Percentiles rank a stretch among this genome's conserved stretches.
Evolutionary conservation across 2,113 vertebrate species (phyloP).

Genomic region (Micronycteris hirsuta): DNA sequence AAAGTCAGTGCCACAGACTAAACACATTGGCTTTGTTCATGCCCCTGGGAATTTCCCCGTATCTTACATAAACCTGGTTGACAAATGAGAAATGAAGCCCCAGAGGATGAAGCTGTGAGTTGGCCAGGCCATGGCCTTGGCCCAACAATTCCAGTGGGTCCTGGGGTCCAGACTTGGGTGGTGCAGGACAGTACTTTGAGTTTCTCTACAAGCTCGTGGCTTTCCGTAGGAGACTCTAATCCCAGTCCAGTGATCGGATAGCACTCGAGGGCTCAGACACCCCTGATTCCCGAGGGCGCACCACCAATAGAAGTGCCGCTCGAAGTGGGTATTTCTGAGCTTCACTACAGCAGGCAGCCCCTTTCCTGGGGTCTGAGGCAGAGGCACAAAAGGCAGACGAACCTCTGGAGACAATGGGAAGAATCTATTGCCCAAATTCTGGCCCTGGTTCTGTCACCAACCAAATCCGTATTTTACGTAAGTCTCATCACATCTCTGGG

Average conservation of each 20-base stretch:
- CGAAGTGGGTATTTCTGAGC: neutral
- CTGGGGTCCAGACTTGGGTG: neutral
- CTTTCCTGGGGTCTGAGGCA: neutral
- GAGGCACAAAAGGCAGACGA: neutral
- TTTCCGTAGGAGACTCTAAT: neutral
- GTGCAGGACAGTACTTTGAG: neutral
- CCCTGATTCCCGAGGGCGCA: neutral
- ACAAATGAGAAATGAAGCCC: neutral
- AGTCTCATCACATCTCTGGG: neutral
- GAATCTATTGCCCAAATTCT: neutral
- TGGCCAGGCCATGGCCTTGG: neutral
- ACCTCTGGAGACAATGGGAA: neutral
- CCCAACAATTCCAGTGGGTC: neutral
- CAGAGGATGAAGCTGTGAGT: neutral
- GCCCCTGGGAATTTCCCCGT: neutral
- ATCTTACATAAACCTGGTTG: neutral
- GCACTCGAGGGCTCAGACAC: neutral
- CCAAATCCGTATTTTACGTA: neutral
- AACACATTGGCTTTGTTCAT: neutral
- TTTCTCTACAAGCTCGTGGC: neutral
- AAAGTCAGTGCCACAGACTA: neutral
- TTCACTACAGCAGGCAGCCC: neutral
- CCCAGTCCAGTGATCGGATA: neutral
- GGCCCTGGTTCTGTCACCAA: neutral
- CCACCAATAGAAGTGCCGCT: neutral